Base-by-base conservation (phyloP, 2,888 invertebrate species). In the Nephrotoma flavescens region DNA sequence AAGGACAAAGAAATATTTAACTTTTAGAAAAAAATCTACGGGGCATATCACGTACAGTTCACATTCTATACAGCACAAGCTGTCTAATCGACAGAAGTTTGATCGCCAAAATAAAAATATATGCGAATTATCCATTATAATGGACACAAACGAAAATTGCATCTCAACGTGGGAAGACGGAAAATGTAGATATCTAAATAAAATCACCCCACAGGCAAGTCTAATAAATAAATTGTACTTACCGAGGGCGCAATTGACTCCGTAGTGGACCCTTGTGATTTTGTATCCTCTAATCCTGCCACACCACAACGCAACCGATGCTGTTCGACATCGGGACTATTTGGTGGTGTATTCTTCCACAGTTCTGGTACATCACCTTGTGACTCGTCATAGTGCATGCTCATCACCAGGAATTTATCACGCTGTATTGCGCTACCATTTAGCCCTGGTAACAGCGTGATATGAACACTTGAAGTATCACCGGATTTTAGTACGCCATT, bases 401-500 rank as follows among this genome's bases (percentile, higher is more conserved):
- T 95, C 96, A 97, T 96, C 2, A 98, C 95, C 41, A 98, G 93
- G 91, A 98, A 98, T 91, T 97, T 95, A 90, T 98, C 98, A 90
- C 95, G 95, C 0, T 94, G 92, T 0, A 96, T 93, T 11, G 94
- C 93, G 2, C 94, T 94, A 7, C 95, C 89, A 88, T 94, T 94
- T 89, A 95, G 95, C 5, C 96, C 96, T 12, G 95, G 93, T 89
- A 96, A 95, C 0, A 98, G 93, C 4, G 95, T 94, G 1, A 98
- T 96, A 57, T 93, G 93, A 0, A 98, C 94, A 0, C 93, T 92
- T 57, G 94, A 93, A 0, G 93, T 92, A 3, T 93, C 93, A 7
- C 95, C 95, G 0, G 95, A 94, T 1, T 93, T 92, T 86, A 98
- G 90, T 6, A 94, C 92, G 0, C 98, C 98, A 6, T 95, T 94